Conservation (phyloP, 2,797 vertebrate genomes). For the Rhabdophis nuchalis region DNA sequence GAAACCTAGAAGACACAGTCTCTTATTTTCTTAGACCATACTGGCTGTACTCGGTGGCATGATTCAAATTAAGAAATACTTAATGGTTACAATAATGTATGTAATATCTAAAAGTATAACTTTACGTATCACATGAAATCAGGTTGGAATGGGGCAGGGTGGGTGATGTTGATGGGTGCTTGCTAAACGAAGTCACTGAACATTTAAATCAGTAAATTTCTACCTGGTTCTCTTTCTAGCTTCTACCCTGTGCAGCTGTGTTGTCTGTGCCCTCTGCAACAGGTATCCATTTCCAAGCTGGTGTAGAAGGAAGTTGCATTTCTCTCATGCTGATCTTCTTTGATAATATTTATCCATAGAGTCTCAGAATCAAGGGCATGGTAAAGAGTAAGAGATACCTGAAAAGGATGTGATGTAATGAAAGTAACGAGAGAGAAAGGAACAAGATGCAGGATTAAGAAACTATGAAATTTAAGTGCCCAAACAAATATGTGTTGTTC, state of each 20-base stretch:
- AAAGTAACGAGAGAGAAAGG: background rate
- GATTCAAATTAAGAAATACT: background rate
- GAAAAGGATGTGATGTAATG: background rate
- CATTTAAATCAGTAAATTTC: background rate
- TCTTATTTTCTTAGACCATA: background rate
- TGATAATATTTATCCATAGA: background rate
- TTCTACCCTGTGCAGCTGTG: background rate
- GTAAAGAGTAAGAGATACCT: background rate
- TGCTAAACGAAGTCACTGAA: background rate
- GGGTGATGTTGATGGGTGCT: background rate
- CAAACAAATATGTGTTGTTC: background rate
- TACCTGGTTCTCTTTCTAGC: background rate
- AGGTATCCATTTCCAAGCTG: background rate
- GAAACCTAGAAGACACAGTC: background rate
- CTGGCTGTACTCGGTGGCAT: background rate
- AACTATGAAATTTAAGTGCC: background rate
- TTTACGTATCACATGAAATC: background rate
- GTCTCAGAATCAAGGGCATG: background rate
- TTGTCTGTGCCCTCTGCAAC: background rate
- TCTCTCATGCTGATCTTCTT: background rate
- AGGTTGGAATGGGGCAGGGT: background rate
- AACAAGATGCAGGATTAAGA: background rate
- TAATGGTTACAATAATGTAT: background rate
- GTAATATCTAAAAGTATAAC: background rate
- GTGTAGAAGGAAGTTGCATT: background rate